phyloP scores from a whole-genome alignment of 2,888 invertebrate genomes.

The Drosophila limbata region DNA sequence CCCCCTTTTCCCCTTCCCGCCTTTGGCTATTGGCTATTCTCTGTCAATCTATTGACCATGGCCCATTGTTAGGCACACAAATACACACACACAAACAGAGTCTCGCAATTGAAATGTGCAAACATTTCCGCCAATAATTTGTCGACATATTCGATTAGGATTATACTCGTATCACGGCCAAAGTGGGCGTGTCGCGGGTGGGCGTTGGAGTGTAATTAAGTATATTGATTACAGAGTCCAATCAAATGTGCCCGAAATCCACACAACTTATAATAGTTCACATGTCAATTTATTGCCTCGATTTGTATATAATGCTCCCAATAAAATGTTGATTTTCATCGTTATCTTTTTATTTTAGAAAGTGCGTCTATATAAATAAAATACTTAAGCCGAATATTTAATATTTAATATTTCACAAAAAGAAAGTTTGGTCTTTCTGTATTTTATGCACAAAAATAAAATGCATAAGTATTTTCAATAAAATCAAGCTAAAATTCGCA shows the following conservation, averaged over 20 bases:
- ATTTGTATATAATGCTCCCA: neutral
- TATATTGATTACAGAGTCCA: slow-evolving; percentile 45
- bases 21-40: neutral
- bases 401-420: no score
- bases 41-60: slow-evolving; percentile 35
- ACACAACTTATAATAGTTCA: slow-evolving; percentile 9
- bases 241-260: slow-evolving; percentile 17
- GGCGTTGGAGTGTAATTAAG: slow-evolving; percentile 15
- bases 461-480: no score
- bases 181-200: slow-evolving; percentile 7
- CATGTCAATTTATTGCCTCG: neutral
- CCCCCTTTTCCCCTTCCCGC: neutral
- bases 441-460: no score
- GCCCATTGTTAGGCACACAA: slow-evolving; percentile 32
- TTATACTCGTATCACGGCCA: slow-evolving; percentile 34
- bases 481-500: slow-evolving; percentile 1
- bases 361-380: no score
- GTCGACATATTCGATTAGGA: slow-evolving; percentile 53
- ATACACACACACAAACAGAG: slow-evolving; percentile 1
- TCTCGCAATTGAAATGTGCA: slow-evolving; percentile 52
- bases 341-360: no score
- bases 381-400: no score
- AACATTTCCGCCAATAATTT: slow-evolving; percentile 67
- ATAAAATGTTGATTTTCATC: no score
- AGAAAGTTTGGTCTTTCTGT: no score